phyloP scores from a whole-genome alignment of 2,888 invertebrate species.

The Lissocephala sabroskyi region DNA sequence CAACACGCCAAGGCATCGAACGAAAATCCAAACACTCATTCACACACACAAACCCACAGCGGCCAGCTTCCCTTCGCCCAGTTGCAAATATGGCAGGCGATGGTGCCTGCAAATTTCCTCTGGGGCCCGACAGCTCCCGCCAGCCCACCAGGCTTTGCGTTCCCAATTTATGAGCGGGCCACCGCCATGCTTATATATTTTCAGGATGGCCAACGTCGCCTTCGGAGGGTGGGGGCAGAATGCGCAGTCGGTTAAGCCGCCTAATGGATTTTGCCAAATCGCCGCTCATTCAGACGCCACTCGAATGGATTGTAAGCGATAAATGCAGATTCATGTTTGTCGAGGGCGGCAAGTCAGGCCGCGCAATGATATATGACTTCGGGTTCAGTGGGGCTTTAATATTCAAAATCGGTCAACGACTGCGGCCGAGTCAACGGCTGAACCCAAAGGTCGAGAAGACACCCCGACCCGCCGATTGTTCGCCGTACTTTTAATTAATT shows the following conservation, averaged over 20 bases:
- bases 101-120: constrained; percentile 23
- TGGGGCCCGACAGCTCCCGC: constrained; percentile 13
- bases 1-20: constrained; percentile 56
- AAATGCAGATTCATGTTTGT: too few species aligned
- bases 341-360: too few species aligned
- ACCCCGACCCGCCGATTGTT: too few species aligned
- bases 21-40: constrained; percentile 21
- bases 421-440: constrained; percentile 2
- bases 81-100: constrained; percentile 9
- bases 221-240: constrained; percentile 17
- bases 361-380: constrained; percentile 22
- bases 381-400: constrained; percentile 14
- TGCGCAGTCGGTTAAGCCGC: constrained; percentile 12
- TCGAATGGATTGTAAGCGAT: too few species aligned
- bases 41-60: constrained; percentile 30
- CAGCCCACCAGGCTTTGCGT: constrained; percentile 9
- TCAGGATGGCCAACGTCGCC: constrained; percentile 39
- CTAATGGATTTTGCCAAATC: too few species aligned
- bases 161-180: constrained; percentile 66
- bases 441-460: constrained; percentile 1
- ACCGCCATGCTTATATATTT: constrained; percentile 64
- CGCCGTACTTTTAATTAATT: too few species aligned
- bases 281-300: too few species aligned
- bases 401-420: background rate
- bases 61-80: background rate